phyloP scores from a whole-genome alignment of 35 echinoderm and acorn worm genomes.

The Hemicentrotus pulcherrimus region DNA sequence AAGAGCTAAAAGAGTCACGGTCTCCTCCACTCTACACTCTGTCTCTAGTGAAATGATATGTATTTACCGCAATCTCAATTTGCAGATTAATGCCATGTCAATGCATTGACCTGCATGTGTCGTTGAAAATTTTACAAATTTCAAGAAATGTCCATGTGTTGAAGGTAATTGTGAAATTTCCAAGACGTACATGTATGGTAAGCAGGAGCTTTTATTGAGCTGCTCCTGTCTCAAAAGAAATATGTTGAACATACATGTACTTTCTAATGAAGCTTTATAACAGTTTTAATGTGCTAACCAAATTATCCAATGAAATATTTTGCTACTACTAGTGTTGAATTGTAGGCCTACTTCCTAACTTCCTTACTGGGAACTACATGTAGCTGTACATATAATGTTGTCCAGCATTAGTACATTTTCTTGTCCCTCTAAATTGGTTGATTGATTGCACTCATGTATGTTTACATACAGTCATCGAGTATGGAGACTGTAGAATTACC shows the following conservation, averaged over 20 bases:
- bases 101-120: not conserved
- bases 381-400: not conserved
- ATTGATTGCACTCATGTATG: not conserved
- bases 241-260: not conserved
- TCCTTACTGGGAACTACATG: not conserved
- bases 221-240: not conserved
- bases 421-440: not conserved
- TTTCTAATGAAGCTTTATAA: not conserved
- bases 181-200: not conserved
- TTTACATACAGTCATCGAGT: not conserved
- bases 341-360: not conserved
- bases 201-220: not conserved
- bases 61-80: not conserved
- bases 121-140: too few relatives aligned
- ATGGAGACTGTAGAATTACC: constrained; percentile 10
- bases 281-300: not conserved
- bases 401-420: not conserved
- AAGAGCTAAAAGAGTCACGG: not conserved
- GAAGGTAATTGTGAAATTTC: too few relatives aligned
- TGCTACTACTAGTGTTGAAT: not conserved
- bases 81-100: not conserved
- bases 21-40: not conserved
- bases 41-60: not conserved
- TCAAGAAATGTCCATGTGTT: too few relatives aligned
- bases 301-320: not conserved